Percentiles rank a stretch among this genome's conserved stretches.
These are phyloP conservation scores for Peromyscus nudipes DNA, from an alignment of 2,797 vertebrate species.

Conservation along the genomic window DNA sequence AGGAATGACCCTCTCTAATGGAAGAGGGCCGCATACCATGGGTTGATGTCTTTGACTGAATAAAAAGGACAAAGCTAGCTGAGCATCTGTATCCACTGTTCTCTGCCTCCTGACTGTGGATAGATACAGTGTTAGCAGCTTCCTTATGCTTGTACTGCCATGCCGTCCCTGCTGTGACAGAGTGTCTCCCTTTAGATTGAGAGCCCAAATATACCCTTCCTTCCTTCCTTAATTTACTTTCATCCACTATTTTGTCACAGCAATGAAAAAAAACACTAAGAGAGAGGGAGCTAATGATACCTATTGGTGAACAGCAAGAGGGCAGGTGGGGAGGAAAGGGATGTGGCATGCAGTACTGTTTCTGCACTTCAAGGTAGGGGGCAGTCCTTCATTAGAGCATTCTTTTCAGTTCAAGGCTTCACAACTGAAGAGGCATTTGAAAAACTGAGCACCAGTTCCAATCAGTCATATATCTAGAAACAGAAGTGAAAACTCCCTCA, in stretches of 20 bases:
- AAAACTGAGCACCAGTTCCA: not conserved
- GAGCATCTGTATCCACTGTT: not conserved
- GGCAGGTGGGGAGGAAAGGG: not conserved
- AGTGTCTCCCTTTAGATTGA: not conserved
- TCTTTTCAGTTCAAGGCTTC: conserved; percentile 31
- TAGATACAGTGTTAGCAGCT: not conserved
- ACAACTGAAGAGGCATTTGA: conserved; percentile 20
- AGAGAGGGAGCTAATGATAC: not conserved
- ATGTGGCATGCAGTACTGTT: not conserved
- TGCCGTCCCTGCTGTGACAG: not conserved
- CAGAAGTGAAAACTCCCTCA: conserved; percentile 45
- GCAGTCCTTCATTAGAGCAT: conserved; percentile 32
- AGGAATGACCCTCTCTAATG: not conserved
- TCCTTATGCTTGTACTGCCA: not conserved
- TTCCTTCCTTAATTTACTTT: not conserved
- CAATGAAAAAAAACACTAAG: not conserved
- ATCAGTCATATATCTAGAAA: conserved; percentile 26
- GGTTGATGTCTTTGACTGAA: not conserved
- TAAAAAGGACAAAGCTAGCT: not conserved
- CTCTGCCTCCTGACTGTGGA: not conserved
- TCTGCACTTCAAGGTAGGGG: not conserved
- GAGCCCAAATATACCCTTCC: not conserved
- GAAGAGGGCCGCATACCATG: not conserved
- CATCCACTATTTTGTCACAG: not conserved
- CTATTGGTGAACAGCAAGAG: conserved; percentile 10